These are phyloP conservation scores for Acleris sparsana DNA, from an alignment of 2,888 invertebrate species.

Conservation along the genomic window DNA sequence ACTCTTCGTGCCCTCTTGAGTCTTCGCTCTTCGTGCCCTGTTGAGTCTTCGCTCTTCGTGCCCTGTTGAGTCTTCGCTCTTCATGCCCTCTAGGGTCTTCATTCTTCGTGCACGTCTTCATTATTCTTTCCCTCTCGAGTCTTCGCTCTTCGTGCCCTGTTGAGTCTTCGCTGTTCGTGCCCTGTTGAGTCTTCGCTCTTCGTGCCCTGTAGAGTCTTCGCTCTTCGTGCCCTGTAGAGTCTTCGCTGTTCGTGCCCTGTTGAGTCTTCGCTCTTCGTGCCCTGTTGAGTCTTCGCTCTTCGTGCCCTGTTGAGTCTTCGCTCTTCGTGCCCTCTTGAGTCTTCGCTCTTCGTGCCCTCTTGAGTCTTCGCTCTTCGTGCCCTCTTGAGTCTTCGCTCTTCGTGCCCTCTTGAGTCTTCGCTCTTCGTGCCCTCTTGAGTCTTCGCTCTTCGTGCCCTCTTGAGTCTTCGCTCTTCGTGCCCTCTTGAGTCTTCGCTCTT, in stretches of 20 bases:
- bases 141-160: background rate
- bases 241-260: slow-evolving; percentile 1
- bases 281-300: slow-evolving; percentile 9
- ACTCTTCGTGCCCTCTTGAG: background rate
- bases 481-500: slow-evolving; percentile 27
- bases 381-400: too few relatives aligned
- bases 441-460: slow-evolving; percentile 22
- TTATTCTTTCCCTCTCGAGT: background rate
- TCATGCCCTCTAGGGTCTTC: slow-evolving; percentile 5
- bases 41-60: slow-evolving; percentile 1
- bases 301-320: slow-evolving; percentile 8
- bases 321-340: slow-evolving; percentile 6
- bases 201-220: slow-evolving; percentile 28
- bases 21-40: slow-evolving; percentile 1
- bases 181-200: slow-evolving; percentile 1
- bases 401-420: slow-evolving; percentile 2
- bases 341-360: slow-evolving; percentile 16
- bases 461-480: slow-evolving; percentile 36
- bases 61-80: slow-evolving; percentile 2
- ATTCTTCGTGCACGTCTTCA: background rate
- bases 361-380: slow-evolving; percentile 36
- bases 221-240: slow-evolving; percentile 27
- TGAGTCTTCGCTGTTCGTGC: slow-evolving; percentile 3
- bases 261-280: slow-evolving; percentile 5
- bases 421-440: slow-evolving; percentile 22